These are phyloP conservation scores for Cichlasoma orientale DNA, from an alignment of 2,797 vertebrate species.

Conservation along the genomic window DNA sequence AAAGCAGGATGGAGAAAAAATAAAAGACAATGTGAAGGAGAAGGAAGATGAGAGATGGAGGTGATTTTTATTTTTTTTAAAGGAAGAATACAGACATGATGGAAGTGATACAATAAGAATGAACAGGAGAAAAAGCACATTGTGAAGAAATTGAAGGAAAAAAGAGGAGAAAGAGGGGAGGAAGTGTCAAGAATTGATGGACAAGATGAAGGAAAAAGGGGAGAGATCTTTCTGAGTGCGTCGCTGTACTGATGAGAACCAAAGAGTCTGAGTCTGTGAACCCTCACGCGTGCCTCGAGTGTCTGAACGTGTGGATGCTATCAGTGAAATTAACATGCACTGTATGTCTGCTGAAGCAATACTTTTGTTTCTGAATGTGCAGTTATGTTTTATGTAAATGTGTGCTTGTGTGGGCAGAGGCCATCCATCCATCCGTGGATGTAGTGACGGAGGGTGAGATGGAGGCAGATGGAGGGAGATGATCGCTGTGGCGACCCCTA, in stretches of 20 bases:
- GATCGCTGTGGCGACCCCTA: background rate
- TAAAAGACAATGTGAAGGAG: background rate
- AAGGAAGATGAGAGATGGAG: background rate
- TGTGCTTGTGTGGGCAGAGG: background rate
- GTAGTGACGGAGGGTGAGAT: background rate
- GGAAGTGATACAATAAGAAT: background rate
- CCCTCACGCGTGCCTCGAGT: background rate
- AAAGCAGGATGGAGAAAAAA: background rate
- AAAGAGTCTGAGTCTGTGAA: background rate
- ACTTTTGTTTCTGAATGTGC: background rate
- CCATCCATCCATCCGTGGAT: too few relatives aligned
- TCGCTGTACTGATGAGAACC: background rate
- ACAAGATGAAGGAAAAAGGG: background rate
- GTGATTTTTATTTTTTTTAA: background rate
- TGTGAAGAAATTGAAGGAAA: background rate
- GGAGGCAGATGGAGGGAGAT: background rate
- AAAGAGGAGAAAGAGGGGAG: too few relatives aligned
- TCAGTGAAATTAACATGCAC: background rate
- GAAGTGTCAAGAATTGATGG: background rate
- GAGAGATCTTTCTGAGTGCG: background rate
- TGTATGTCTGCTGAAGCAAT: background rate
- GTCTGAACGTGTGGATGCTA: background rate
- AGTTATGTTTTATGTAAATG: background rate
- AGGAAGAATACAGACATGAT: background rate
- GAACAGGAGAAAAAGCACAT: background rate